Evolutionary conservation across 1,140 invertebrate species (phyloP), one percentile per base, ranked within the genome.

Genomic region (Asobara japonica): DNA sequence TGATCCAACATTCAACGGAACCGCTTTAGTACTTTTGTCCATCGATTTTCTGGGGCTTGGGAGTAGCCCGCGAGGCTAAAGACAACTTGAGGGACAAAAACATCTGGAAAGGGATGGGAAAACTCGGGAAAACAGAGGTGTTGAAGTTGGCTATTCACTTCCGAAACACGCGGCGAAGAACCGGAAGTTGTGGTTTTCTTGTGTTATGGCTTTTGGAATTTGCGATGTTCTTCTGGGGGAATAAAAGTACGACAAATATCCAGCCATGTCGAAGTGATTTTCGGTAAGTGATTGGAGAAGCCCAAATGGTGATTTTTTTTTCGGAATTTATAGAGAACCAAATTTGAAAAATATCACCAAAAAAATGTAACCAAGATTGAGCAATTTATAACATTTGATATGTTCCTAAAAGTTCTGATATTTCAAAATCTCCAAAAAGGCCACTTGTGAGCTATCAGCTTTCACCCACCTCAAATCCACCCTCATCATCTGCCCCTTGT

Each of bases 31-130:
- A n/a, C 60, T 48, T 36, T 71, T 71, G 60, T 64, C 48, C 62
- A 71, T 71, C 62, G 69, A 71, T 71, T 71, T 65, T 10, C 69
- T 65, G n/a, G 29, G 69, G 41, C 18, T 41, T 45, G 60, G 13
- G 18, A 29, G 33, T 27, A 41, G 25, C 45, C 27, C 41, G 61
- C 29, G n/a, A 3, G 62, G 62, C 41, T 22, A 27, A 56, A 18
- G 18, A 27, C 20, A 56, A 56, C 51, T 27, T 56, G 51, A 56
- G 29, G n/a, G 20, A 71, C 48, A 71, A 56, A 51, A 29, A 33
- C 16, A n/a, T 65, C 56, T 30, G 33, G 16, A 51, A 65, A 71
- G 61, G 64, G 45, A 36, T 11, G 62, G 45, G 27, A 41, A 62
- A 65, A 62, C n/a, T n/a, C n/a, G 30, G 61, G 25, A 22, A 41